These are phyloP conservation scores for Bombus fervidus DNA, from an alignment of 1,140 invertebrate genomes.

Conservation along the genomic window DNA sequence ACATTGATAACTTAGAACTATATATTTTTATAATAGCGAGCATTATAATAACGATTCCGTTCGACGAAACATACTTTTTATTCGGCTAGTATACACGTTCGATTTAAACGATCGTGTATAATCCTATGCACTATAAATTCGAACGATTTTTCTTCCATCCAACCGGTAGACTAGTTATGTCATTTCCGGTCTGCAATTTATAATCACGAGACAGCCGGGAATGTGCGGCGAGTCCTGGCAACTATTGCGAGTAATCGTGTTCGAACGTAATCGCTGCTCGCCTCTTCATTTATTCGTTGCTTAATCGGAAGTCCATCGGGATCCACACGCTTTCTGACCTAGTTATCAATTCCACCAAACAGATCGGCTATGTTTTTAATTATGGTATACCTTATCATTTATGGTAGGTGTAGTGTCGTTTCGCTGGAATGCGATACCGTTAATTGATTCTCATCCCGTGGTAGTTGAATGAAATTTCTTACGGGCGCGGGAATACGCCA, in stretches of 20 bases:
- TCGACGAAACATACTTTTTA: not conserved
- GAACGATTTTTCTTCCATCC: not conserved
- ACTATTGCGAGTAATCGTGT: not conserved
- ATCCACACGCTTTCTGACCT: no score
- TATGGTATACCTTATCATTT: slow-evolving; percentile 1
- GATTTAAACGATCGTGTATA: not conserved
- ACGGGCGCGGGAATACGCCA: slow-evolving; percentile 33
- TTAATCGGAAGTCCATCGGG: slow-evolving; percentile 32
- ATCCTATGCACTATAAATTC: not conserved
- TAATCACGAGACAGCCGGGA: slow-evolving; percentile 34
- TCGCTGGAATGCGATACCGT: slow-evolving; percentile 36
- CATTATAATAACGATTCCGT: not conserved
- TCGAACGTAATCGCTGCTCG: slow-evolving; percentile 20
- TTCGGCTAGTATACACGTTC: not conserved
- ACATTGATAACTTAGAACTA: no score
- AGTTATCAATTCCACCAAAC: not conserved
- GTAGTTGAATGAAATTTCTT: slow-evolving; percentile 45
- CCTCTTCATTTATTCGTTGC: slow-evolving; percentile 34
- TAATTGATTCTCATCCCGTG: slow-evolving; percentile 48
- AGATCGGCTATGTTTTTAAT: not conserved
- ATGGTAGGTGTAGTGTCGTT: not conserved
- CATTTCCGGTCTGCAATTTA: slow-evolving; percentile 38
- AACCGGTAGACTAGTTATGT: not conserved
- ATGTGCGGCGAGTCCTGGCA: not conserved
- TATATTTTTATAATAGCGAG: no score